Conservation (phyloP, 2,113 vertebrate genomes). For the Catagonus wagneri region DNA sequence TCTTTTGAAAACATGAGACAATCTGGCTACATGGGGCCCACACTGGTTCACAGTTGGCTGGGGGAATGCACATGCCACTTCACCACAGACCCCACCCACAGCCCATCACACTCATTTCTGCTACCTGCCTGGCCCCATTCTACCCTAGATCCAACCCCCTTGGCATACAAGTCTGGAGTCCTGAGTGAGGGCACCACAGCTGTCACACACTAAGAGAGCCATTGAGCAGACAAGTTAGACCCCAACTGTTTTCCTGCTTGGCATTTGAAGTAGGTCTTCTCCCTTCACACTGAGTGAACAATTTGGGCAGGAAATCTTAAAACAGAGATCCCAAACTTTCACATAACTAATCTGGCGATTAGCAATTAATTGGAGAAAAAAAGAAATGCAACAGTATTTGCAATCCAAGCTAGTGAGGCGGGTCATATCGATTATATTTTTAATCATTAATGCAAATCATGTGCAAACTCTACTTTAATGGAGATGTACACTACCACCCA, state of each 20-base stretch:
- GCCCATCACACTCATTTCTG: not conserved
- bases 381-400: slow-evolving; percentile 55
- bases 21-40: not conserved
- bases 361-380: slow-evolving; percentile 70
- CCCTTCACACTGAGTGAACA: not conserved
- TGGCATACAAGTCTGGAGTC: not conserved
- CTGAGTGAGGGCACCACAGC: not conserved
- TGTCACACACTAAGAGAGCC: not conserved
- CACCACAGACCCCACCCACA: not conserved
- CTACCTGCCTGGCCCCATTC: not conserved
- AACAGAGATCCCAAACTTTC: slow-evolving; percentile 43
- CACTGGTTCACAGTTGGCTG: not conserved
- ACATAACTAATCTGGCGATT: no score
- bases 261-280: not conserved
- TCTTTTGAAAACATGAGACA: slow-evolving; percentile 44
- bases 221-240: not conserved
- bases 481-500: not conserved
- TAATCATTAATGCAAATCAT: slow-evolving; percentile 41
- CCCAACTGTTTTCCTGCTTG: not conserved
- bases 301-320: slow-evolving; percentile 25
- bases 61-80: not conserved
- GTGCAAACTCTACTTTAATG: slow-evolving; percentile 18
- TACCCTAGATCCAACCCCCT: not conserved
- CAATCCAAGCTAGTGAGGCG: slow-evolving; percentile 33
- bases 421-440: slow-evolving; percentile 13